Percentiles rank a stretch among this genome's conserved stretches.
Conservation (phyloP, 2,113 vertebrate genomes). For the Capricornis sumatraensis region DNA sequence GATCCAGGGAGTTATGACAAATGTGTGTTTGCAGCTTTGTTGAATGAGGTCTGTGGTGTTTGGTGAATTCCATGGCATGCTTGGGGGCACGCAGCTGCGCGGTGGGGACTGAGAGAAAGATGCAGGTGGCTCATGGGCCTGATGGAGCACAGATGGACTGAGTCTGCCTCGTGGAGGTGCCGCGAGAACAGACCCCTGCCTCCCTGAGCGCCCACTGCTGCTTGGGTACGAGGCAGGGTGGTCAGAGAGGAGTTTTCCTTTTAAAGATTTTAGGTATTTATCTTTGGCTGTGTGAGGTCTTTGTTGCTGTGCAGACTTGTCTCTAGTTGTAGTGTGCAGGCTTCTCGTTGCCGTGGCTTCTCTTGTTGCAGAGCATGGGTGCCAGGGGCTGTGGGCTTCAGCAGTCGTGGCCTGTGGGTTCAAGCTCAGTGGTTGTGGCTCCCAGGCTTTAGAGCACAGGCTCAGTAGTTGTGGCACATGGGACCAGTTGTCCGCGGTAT, state of each 20-base stretch:
- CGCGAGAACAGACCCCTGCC: fast-evolving
- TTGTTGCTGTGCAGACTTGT: neutral
- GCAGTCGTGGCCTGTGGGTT: neutral
- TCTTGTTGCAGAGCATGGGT: neutral
- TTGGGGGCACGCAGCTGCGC: fast-evolving
- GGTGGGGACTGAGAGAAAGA: neutral
- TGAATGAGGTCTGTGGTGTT: neutral
- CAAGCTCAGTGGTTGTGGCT: neutral
- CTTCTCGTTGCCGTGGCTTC: neutral
- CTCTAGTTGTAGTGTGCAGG: neutral
- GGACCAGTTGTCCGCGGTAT: neutral
- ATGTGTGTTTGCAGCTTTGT: neutral
- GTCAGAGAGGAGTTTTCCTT: neutral
- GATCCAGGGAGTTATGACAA: neutral
- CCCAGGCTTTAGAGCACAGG: neutral
- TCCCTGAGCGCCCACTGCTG: neutral
- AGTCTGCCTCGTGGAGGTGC: neutral
- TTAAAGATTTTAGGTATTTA: neutral
- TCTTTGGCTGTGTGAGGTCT: neutral
- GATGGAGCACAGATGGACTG: neutral
- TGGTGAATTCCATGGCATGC: neutral
- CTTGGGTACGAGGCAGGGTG: neutral
- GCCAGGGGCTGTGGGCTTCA: neutral
- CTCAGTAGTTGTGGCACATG: neutral
- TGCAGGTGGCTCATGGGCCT: neutral